Percentiles rank a stretch among this genome's conserved stretches.
Evolutionary conservation across 2,888 invertebrate genomes (phyloP).

Genomic region (Caenorhabditis virilis): DNA sequence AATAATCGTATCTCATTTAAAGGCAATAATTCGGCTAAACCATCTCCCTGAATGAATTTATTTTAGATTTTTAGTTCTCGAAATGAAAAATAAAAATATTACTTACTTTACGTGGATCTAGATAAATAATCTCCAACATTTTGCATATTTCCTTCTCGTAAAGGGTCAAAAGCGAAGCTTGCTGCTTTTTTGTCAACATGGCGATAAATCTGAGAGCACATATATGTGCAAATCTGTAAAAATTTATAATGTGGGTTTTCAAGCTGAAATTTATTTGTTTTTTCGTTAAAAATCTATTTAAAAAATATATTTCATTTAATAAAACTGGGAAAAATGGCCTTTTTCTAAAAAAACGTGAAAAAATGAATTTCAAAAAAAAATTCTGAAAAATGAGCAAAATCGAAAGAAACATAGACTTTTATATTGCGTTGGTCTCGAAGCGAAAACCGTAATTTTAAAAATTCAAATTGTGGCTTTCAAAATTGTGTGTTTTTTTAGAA

Average conservation of each 20-base stretch:
- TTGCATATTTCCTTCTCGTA: constrained; percentile 9
- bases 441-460: not conserved
- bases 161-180: not conserved
- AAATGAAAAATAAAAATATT: too few relatives aligned
- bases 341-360: not conserved
- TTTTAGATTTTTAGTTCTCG: too few relatives aligned
- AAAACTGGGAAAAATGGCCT: too few relatives aligned
- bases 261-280: too few relatives aligned
- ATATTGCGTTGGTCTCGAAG: not conserved
- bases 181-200: not conserved
- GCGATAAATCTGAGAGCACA: too few relatives aligned
- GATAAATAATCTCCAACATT: constrained; percentile 11
- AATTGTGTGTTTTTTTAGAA: not conserved
- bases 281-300: too few relatives aligned
- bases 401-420: not conserved
- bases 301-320: too few relatives aligned
- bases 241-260: too few relatives aligned
- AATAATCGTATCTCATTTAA: not conserved
- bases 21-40: constrained; percentile 1
- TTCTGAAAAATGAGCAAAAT: not conserved
- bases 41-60: not conserved
- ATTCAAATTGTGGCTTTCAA: not conserved
- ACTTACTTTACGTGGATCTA: constrained; percentile 15
- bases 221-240: too few relatives aligned
- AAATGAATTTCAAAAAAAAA: not conserved